Evolutionary conservation across 2,888 invertebrate genomes (phyloP).

Genomic region (Eristalinus aeneus): DNA sequence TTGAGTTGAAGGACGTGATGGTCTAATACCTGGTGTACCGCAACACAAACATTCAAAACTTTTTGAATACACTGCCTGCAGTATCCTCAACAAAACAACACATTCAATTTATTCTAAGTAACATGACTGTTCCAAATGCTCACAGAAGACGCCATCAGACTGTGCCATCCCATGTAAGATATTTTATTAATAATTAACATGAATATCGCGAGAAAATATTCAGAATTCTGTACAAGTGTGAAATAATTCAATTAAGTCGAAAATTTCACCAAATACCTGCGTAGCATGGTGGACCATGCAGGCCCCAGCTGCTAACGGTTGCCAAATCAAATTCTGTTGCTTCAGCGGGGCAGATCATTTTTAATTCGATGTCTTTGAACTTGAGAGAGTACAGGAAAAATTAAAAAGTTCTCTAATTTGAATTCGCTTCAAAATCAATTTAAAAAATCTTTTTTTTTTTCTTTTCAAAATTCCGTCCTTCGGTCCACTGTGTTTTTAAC

Average conservation of each 20-base stretch:
- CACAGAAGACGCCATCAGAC: neutral
- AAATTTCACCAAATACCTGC: slow-evolving; percentile 45
- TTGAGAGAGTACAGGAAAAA: neutral
- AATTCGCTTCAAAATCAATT: neutral
- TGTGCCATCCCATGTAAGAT: neutral
- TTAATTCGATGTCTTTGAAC: neutral
- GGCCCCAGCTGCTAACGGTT: neutral
- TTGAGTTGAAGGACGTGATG: neutral
- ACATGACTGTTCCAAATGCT: neutral
- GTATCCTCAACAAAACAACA: neutral
- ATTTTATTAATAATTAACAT: slow-evolving; percentile 29
- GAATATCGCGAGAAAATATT: slow-evolving; percentile 17
- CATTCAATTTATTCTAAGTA: neutral
- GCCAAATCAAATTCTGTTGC: neutral
- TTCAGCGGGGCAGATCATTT: neutral
- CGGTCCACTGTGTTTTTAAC: neutral
- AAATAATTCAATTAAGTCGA: slow-evolving; percentile 53
- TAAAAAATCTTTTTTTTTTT: neutral
- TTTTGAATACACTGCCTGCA: neutral
- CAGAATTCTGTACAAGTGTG: slow-evolving; percentile 39
- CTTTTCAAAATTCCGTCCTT: neutral
- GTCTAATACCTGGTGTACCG: too few species aligned
- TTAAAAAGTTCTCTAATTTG: neutral
- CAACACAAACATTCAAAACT: neutral
- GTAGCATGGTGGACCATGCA: neutral